Conservation (phyloP, 2,888 invertebrate species). For the Euzophera pinguis region DNA sequence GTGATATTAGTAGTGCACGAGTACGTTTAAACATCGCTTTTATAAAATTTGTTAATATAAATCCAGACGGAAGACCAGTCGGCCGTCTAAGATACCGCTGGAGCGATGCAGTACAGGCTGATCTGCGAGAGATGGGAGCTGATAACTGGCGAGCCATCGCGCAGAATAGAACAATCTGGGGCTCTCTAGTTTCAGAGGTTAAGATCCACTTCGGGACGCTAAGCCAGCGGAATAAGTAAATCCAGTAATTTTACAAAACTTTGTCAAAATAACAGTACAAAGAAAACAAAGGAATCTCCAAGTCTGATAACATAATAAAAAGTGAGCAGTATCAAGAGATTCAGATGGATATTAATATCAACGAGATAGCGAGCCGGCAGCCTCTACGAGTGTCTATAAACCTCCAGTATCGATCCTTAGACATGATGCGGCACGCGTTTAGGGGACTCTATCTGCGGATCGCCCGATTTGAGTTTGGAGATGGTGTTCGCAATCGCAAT, state of each 20-base stretch:
- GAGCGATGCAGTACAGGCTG: too few relatives aligned
- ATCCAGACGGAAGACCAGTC: too few relatives aligned
- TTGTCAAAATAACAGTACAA: neutral
- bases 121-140: too few relatives aligned
- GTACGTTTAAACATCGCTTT: too few relatives aligned
- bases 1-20: too few relatives aligned
- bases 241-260: neutral
- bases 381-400: conserved; percentile 35
- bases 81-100: too few relatives aligned
- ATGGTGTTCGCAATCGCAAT: neutral
- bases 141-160: too few relatives aligned
- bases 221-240: too few relatives aligned
- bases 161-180: too few relatives aligned
- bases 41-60: too few relatives aligned
- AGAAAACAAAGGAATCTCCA: neutral
- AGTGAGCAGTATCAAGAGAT: neutral
- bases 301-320: conserved; percentile 1
- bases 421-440: conserved; percentile 38
- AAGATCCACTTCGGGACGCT: too few relatives aligned
- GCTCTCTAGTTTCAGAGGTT: too few relatives aligned
- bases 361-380: conserved; percentile 31
- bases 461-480: conserved; percentile 9
- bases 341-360: conserved; percentile 36
- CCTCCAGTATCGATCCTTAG: conserved; percentile 45
- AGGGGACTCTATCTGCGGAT: conserved; percentile 19